Evolutionary conservation across 1,140 invertebrate species (phyloP), one percentile per base, ranked within the genome.

Genomic region (Dysdera silvatica): DNA sequence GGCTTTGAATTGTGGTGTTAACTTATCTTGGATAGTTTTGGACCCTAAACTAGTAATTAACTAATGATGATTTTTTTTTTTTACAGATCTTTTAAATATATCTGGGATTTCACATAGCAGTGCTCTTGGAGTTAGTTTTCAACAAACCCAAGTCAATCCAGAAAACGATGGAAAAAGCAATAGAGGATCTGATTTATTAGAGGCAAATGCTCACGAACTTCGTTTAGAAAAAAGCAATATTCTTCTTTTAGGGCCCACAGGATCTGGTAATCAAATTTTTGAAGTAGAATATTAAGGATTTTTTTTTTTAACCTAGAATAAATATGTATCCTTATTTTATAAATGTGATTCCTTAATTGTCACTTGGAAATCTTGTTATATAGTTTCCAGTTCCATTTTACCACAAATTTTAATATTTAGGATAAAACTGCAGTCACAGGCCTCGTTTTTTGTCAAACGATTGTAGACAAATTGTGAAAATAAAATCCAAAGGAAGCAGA

Each of bases 141-240:
- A 72, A 20, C 74, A 72, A 40, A 67, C 68, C 32, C 59, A 63
- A 54, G 14, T 24, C 4, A 61, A 23, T 48, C 68, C 40, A 67
- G 66, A 40, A 12, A 41, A 24, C 52, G 61, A 64, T 40, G 45
- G 29, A 4, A 58, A 64, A 45, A 37, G 26, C 32, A 63, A 56
- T 45, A 43, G 71, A 5, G 71, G 71, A 33, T 74, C 69, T 52
- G 90, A 95, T 72, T 86, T 95, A 56, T 77, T 96, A n/a, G 91
- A 95, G 68, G 80, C 85, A 35, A 84, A 85, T 41, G 84, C 84
- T 33, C 86, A 92, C 76, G 88, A 93, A 67, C 77, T 98, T 26
- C 85, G 89, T 70, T 77, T 99, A 59, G 96, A 99, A 72, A 99
- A 99, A 78, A 95, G 91, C 72, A 99, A 99, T 73, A 96, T 99